phyloP scores from a whole-genome alignment of 2,888 invertebrate species.

The Scaptomyza polygonia region DNA sequence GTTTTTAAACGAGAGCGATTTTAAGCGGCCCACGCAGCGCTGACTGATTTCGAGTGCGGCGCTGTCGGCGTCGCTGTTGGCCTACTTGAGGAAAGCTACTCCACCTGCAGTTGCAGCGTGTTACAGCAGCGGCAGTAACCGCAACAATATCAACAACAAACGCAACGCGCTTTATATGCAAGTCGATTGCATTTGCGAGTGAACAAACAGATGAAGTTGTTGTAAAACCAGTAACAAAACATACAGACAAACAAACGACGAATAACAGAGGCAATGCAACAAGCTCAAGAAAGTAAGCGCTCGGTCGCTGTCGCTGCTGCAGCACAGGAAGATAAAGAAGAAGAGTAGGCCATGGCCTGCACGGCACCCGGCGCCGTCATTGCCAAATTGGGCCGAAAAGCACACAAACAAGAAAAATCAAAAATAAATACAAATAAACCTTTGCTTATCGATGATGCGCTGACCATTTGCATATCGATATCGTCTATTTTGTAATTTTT shows the following conservation, averaged over 20 bases:
- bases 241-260: conserved; percentile 58
- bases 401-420: conserved; percentile 12
- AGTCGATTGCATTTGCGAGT: conserved; percentile 43
- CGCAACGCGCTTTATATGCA: conserved; percentile 39
- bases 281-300: conserved; percentile 40
- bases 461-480: conserved; percentile 45
- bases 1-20: conserved; percentile 18
- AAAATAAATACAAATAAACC: conserved; percentile 43
- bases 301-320: conserved; percentile 24
- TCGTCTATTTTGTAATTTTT: neutral
- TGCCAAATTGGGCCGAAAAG: conserved; percentile 64
- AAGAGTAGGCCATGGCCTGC: conserved; percentile 72
- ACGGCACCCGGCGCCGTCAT: conserved; percentile 41
- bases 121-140: conserved; percentile 21
- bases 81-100: conserved; percentile 61
- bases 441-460: conserved; percentile 55
- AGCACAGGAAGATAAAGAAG: conserved; percentile 43
- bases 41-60: conserved; percentile 9
- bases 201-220: conserved; percentile 57
- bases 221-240: conserved; percentile 56
- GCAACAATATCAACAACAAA: conserved; percentile 13
- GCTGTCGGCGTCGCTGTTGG: conserved; percentile 41
- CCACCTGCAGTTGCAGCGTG: conserved; percentile 55
- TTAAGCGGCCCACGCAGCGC: conserved; percentile 53
- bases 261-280: conserved; percentile 41